Conservation (phyloP, 2,797 vertebrate genomes). For the Onychomys leucogaster region DNA sequence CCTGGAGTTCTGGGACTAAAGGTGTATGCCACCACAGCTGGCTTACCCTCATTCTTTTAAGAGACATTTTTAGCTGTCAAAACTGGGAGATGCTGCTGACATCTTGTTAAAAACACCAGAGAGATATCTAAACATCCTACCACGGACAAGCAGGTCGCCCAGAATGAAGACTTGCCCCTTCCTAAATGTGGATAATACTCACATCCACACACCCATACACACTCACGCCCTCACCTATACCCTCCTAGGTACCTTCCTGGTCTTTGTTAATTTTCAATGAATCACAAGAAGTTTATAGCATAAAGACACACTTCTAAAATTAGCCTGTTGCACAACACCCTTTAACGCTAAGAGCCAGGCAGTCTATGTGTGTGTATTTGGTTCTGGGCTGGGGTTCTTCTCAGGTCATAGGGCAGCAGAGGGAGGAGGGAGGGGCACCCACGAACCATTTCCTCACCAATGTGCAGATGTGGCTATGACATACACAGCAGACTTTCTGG, state of each 20-base stretch:
- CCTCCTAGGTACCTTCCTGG: background rate
- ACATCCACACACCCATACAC: background rate
- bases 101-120: background rate
- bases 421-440: background rate
- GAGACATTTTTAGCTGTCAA: background rate
- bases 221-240: background rate
- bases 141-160: too few species aligned
- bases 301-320: conserved; percentile 46
- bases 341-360: conserved; percentile 20
- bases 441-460: background rate
- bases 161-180: background rate
- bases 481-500: background rate
- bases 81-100: background rate
- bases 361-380: background rate
- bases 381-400: background rate
- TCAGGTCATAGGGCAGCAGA: background rate
- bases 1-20: background rate
- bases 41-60: background rate
- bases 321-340: conserved; percentile 45
- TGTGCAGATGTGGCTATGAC: background rate
- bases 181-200: background rate
- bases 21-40: background rate
- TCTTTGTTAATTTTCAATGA: conserved; percentile 47
- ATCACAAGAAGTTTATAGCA: conserved; percentile 43
- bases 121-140: too few species aligned